Evolutionary conservation across 1,140 invertebrate genomes (phyloP).

Genomic region (Cotesia vestalis): DNA sequence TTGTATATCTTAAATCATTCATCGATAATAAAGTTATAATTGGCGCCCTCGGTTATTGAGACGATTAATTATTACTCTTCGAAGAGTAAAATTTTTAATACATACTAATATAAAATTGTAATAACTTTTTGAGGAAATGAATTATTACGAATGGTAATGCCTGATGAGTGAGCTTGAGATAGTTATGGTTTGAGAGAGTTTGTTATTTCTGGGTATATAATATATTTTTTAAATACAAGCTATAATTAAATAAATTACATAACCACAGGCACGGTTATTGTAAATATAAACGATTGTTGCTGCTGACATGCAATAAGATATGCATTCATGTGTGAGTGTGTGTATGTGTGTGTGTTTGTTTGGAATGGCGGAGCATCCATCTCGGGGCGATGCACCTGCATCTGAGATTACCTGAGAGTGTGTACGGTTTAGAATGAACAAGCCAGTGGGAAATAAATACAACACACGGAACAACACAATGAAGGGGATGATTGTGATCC

Average conservation of each 20-base stretch:
- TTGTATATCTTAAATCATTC: too few relatives aligned
- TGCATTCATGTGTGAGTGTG: not conserved
- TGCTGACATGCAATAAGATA: slow-evolving; percentile 11
- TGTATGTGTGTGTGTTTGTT: too few relatives aligned
- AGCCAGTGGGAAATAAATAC: slow-evolving; percentile 41
- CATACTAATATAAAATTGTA: too few relatives aligned
- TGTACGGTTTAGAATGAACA: slow-evolving; percentile 37
- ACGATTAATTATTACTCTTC: too few relatives aligned
- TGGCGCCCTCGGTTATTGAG: too few relatives aligned
- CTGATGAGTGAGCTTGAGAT: too few relatives aligned
- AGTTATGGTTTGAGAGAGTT: too few relatives aligned
- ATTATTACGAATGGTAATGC: too few relatives aligned
- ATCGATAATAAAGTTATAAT: too few relatives aligned
- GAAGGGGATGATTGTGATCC: slow-evolving; percentile 58
- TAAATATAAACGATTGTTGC: slow-evolving; percentile 31
- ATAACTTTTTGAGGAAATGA: too few relatives aligned
- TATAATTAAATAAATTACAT: slow-evolving; percentile 39
- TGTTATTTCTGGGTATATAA: not conserved
- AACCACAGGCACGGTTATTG: slow-evolving; percentile 27
- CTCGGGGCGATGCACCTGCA: slow-evolving; percentile 33
- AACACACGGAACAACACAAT: slow-evolving; percentile 44
- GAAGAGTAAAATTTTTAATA: too few relatives aligned
- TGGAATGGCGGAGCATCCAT: slow-evolving; percentile 2
- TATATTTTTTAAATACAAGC: not conserved
- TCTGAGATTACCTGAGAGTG: slow-evolving; percentile 10